Evolutionary conservation across 2,888 invertebrate species (phyloP).

Genomic region (Dichetophora obliterata): DNA sequence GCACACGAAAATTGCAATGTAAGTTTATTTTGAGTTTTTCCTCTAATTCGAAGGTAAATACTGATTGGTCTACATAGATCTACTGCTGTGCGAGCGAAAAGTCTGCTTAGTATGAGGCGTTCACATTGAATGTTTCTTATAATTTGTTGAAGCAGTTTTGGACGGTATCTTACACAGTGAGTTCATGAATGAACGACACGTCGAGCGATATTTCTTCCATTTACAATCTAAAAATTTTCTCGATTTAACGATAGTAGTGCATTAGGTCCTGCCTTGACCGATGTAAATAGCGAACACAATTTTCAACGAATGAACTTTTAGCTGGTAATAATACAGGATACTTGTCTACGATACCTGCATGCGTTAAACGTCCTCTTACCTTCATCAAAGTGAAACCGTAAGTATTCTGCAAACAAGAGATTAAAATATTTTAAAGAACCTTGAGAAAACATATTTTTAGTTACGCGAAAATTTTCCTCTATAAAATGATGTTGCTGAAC

Average conservation of each 20-base stretch:
- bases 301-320: constrained; percentile 32
- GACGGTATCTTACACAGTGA: constrained; percentile 21
- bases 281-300: too few species aligned
- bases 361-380: constrained; percentile 39
- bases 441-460: constrained; percentile 21
- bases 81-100: too few species aligned
- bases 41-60: too few species aligned
- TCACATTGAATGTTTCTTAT: too few species aligned
- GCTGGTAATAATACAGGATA: constrained; percentile 31
- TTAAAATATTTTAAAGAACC: constrained; percentile 41
- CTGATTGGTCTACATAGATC: too few species aligned
- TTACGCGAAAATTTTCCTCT: constrained; percentile 27
- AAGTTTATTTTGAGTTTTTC: too few species aligned
- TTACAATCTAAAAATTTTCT: constrained; percentile 37
- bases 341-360: constrained; percentile 30
- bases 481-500: too few species aligned
- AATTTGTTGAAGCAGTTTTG: too few species aligned
- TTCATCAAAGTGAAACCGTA: constrained; percentile 38
- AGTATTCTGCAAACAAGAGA: constrained; percentile 36
- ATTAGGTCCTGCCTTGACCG: constrained; percentile 34
- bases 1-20: too few species aligned
- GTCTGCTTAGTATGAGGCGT: too few species aligned
- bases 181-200: neutral
- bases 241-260: too few species aligned
- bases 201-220: neutral